Conservation (phyloP, 2,888 invertebrate species). For the Drosophila robusta region DNA sequence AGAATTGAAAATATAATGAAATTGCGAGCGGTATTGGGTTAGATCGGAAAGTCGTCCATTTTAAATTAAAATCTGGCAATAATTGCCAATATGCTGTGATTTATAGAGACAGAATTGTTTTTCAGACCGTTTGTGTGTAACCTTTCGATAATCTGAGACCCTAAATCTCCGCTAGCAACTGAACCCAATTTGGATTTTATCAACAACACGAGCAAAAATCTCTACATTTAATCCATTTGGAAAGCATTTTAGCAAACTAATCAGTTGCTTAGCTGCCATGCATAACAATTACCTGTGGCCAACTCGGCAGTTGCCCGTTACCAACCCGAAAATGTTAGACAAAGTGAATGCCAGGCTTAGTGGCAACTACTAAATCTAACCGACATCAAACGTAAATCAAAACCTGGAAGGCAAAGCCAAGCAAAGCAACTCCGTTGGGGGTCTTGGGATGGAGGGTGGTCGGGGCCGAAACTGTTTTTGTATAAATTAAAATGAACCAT, state of each 20-base stretch:
- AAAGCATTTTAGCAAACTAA: slow-evolving; percentile 61
- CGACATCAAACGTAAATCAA: slow-evolving; percentile 79
- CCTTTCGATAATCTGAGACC: not conserved
- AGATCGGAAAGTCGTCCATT: too few relatives aligned
- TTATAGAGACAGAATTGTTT: not conserved
- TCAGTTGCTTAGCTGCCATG: slow-evolving; percentile 63
- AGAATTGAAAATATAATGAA: too few relatives aligned
- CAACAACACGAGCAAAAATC: slow-evolving; percentile 32
- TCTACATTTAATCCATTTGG: slow-evolving; percentile 35
- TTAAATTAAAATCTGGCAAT: too few relatives aligned
- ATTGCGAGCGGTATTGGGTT: too few relatives aligned
- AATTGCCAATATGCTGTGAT: too few relatives aligned
- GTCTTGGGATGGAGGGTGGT: not conserved
- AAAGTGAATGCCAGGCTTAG: slow-evolving; percentile 57
- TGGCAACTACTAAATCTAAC: slow-evolving; percentile 73
- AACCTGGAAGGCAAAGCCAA: slow-evolving; percentile 43
- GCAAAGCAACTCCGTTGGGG: slow-evolving; percentile 33
- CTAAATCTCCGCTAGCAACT: not conserved
- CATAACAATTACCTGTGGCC: slow-evolving; percentile 69
- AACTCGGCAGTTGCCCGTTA: slow-evolving; percentile 10
- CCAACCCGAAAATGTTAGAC: slow-evolving; percentile 35
- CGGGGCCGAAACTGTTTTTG: slow-evolving; percentile 58
- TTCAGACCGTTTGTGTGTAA: not conserved
- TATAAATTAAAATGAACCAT: slow-evolving; percentile 77
- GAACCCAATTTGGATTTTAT: slow-evolving; percentile 52